Evolutionary conservation across 92 coral and sea anemone species (phyloP).

Genomic region (Ricordea florida): DNA sequence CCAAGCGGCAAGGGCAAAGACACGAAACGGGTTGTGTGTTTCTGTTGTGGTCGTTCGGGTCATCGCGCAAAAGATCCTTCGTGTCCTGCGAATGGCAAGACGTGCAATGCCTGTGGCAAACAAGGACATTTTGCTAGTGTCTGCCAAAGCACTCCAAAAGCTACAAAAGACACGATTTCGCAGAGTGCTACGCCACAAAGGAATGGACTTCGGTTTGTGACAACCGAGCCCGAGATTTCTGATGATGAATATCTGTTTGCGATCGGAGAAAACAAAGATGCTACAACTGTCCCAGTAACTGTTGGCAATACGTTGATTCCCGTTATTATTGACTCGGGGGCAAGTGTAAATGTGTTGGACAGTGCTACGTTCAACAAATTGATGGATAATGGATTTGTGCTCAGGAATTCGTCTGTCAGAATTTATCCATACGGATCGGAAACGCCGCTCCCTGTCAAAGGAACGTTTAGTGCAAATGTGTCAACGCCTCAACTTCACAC

Average conservation of each 20-base stretch:
- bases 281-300: slow-evolving; percentile 8
- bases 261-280: slow-evolving; percentile 1
- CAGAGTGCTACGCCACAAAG: not conserved
- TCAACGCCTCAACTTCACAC: not conserved
- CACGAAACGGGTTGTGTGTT: slow-evolving; percentile 17
- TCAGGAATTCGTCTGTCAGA: slow-evolving; percentile 27
- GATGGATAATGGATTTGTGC: not conserved
- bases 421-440: slow-evolving; percentile 32
- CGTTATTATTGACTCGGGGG: slow-evolving; percentile 55
- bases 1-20: not conserved
- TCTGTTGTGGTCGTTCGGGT: slow-evolving; percentile 56
- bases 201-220: slow-evolving; percentile 25
- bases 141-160: too few relatives aligned
- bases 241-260: slow-evolving; percentile 30
- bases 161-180: too few relatives aligned
- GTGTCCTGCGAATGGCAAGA: slow-evolving; percentile 33
- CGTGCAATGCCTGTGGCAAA: slow-evolving; percentile 44
- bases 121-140: slow-evolving; percentile 38
- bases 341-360: slow-evolving; percentile 59
- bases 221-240: slow-evolving; percentile 3
- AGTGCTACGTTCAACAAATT: slow-evolving; percentile 20
- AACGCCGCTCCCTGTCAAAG: slow-evolving; percentile 5
- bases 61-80: slow-evolving; percentile 49
- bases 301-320: slow-evolving; percentile 13
- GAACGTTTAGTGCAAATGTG: slow-evolving; percentile 18